These are phyloP conservation scores for Aselliscus stoliczkanus DNA, from an alignment of 2,797 vertebrate genomes.

Conservation along the genomic window DNA sequence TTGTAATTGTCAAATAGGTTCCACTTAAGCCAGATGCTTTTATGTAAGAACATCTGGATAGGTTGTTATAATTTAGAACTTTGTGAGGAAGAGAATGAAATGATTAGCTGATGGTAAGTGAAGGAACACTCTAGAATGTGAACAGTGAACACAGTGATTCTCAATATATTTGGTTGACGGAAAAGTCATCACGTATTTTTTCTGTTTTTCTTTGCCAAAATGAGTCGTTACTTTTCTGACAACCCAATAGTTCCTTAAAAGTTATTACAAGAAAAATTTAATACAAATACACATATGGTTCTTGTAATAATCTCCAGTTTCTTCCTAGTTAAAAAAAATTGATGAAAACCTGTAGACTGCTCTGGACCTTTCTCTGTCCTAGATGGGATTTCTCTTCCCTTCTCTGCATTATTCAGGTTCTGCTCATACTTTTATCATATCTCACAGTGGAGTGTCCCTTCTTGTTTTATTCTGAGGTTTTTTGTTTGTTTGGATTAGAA, in stretches of 20 bases:
- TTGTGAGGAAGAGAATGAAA: constrained; percentile 1
- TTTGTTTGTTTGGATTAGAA: neutral
- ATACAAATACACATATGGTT: neutral
- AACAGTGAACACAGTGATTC: neutral
- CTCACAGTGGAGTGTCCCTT: neutral
- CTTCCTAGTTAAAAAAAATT: neutral
- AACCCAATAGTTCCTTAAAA: neutral
- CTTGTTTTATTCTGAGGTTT: neutral
- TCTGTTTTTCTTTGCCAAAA: too few species aligned
- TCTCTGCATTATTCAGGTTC: neutral
- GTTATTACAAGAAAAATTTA: neutral
- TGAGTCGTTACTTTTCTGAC: too few species aligned
- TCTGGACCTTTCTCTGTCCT: neutral
- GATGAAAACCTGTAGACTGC: neutral
- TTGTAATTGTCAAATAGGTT: neutral
- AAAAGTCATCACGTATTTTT: too few species aligned
- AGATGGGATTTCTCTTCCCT: neutral
- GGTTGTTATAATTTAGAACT: neutral
- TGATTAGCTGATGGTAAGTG: neutral
- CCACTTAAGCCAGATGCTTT: neutral
- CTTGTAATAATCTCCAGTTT: neutral
- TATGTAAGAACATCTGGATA: neutral
- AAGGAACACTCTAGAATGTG: neutral
- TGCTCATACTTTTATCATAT: neutral
- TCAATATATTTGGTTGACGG: too few species aligned